Base-by-base conservation (phyloP, 2,888 invertebrate genomes). In the Drosophila rubida region DNA sequence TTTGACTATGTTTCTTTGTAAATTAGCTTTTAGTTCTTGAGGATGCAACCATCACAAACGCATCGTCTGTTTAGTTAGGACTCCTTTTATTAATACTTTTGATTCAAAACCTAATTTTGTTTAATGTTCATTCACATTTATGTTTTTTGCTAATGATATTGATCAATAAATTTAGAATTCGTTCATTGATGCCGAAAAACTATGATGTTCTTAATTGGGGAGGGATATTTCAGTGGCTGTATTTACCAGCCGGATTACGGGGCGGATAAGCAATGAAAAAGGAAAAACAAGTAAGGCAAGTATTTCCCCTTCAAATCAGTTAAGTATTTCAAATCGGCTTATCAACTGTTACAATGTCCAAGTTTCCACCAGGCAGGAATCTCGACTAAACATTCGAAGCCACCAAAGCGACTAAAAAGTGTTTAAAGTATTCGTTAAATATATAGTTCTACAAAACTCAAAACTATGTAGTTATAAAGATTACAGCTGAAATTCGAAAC, bases 101-200 rank as follows among this genome's bases (percentile, higher is more conserved):
- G 63, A 58, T 71, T 63, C 46, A 54, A 37, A 55, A 49, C 22
- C 45, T 39, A 27, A 75, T 39, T 65, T 51, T 65, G 58, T 66
- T 65, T 32, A 51, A 67, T 73, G 58, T 66, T 65, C 51, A 59
- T 53, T 75, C 69, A 57, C 55, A 53, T 44, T 35, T 54, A 49
- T 60, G 68, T 65, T 73, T 58, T 71, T 71, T 67, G 66, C 58
- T 73, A 62, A 61, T 69, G 51, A 63, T 46, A 65, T 71, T 66
- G 51, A 73, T 74, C 63, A 71, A 73, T 78, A 78, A 72, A 78
- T 61, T 60, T 59, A 69, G 6, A 82, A 50, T 67, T 78, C 69
- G 75, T 78, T 75, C 69, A 54, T 58, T 58, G 48, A 76, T 75
- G 71, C 64, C 60, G 59, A 44, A 35, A 4, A 8, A 14, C 51